Evolutionary conservation across 2,888 invertebrate species (phyloP).

Genomic region (Polymixis lichenea): DNA sequence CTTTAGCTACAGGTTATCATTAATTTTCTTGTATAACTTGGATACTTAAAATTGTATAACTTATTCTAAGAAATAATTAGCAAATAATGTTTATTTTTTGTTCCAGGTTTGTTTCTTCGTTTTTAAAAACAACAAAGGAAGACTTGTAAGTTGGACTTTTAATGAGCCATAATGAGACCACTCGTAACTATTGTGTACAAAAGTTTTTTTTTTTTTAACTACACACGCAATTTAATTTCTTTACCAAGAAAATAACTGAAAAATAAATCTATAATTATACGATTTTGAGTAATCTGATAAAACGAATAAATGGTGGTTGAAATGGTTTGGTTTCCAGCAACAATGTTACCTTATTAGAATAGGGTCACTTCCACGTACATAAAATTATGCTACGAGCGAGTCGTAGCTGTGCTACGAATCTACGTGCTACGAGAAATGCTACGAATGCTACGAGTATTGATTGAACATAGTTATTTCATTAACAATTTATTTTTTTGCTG

Average conservation of each 20-base stretch:
- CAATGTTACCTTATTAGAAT: background rate
- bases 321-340: background rate
- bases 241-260: background rate
- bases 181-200: background rate
- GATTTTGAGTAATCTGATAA: background rate
- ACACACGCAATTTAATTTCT: slow-evolving; percentile 17
- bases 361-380: background rate
- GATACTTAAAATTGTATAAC: background rate
- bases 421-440: slow-evolving; percentile 36
- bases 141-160: slow-evolving; percentile 28
- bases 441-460: slow-evolving; percentile 7
- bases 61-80: background rate
- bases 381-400: slow-evolving; percentile 17
- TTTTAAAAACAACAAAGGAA: background rate
- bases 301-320: background rate
- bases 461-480: background rate
- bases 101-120: slow-evolving; percentile 45
- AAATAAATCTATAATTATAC: background rate
- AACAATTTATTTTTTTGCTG: background rate
- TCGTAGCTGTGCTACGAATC: slow-evolving; percentile 21
- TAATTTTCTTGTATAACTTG: background rate
- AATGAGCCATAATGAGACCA: slow-evolving; percentile 17
- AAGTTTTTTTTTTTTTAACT: slow-evolving; percentile 5
- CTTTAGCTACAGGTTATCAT: background rate
- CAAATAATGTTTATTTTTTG: slow-evolving; percentile 11